A percentile compares a stretch with the other conserved stretches of the same genome.
Evolutionary conservation across 1,140 invertebrate species (phyloP).

Genomic region (Bombus soroeensis): DNA sequence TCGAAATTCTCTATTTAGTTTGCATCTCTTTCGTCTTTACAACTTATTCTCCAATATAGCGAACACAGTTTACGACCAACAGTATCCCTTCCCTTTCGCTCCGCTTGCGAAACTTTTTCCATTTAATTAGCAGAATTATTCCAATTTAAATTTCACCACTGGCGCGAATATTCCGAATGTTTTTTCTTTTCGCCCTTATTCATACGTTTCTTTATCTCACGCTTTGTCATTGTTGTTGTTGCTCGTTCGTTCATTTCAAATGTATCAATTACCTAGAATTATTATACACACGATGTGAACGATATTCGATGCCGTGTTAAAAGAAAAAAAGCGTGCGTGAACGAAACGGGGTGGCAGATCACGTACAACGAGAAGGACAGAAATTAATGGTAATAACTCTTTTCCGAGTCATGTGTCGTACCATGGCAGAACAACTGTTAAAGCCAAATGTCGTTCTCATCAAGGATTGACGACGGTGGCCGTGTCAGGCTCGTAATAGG

Average conservation of each 20-base stretch:
- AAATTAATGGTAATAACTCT: slow-evolving; percentile 40
- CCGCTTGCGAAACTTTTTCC: background rate
- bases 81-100: background rate
- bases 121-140: slow-evolving; percentile 37
- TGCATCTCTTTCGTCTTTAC: background rate
- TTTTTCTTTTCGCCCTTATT: background rate
- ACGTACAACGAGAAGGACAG: background rate
- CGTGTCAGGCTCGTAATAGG: slow-evolving; percentile 50
- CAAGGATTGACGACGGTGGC: slow-evolving; percentile 19
- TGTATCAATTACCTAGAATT: background rate
- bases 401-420: slow-evolving; percentile 27
- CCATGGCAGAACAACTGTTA: slow-evolving; percentile 13
- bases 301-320: too few species aligned
- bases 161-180: background rate
- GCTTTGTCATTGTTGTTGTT: background rate
- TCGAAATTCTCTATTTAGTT: slow-evolving; percentile 27
- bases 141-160: slow-evolving; percentile 15
- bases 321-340: too few species aligned
- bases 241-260: background rate
- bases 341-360: background rate
- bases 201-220: background rate
- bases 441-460: slow-evolving; percentile 49
- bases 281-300: background rate
- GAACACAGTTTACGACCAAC: background rate
- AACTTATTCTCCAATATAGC: background rate